Evolutionary conservation across 2,113 vertebrate species (phyloP), one percentile per base, ranked within the genome.

Genomic region (Zapus hudsonius): DNA sequence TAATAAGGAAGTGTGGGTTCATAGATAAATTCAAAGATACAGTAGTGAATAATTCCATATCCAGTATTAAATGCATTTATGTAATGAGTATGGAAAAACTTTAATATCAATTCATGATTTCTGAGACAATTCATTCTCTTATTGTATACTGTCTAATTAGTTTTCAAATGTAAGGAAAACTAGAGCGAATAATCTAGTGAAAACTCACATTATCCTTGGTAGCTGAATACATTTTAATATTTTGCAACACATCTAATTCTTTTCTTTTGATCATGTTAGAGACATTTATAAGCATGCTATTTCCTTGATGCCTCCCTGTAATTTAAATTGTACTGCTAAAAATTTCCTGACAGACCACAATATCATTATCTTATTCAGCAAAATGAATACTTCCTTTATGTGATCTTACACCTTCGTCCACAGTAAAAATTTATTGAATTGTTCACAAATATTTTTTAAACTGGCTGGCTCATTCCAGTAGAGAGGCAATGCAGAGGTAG

Each of bases 131-230:
- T 69, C 5, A 44, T 87, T 61, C 19, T 47, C 76, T 87, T 61
- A 29, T 87, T 79, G 5, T 63, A 86, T 81, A 33, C 1, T 25
- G 0, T 40, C 67, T 72, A 88, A 61, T 42, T 27, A 19, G 33
- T 78, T 90, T 78, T 93, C 67, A 90, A 44, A 25, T 73, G 44
- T 61, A 47, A n/a, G 84, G 73, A 78, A 42, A 91, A 92, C 27
- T 47, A 42, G 23, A n/a, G 2, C 69, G 11, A 5, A 76, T 61
- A 85, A 57, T n/a, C 57, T 22, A 42, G 25, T 59, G 38, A 57
- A 76, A 52, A 38, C 13, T 79, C 36, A 90, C 6, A 42, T 73
- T 22, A 27, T 19, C 8, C 16, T 20, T 92, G n/a, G n/a, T 59
- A 19, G 70, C 63, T 63, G 61, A 88, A 55, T 7, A 78, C 3